Conservation (phyloP, 2,113 vertebrate genomes). For the Rousettus leschenaultii region DNA sequence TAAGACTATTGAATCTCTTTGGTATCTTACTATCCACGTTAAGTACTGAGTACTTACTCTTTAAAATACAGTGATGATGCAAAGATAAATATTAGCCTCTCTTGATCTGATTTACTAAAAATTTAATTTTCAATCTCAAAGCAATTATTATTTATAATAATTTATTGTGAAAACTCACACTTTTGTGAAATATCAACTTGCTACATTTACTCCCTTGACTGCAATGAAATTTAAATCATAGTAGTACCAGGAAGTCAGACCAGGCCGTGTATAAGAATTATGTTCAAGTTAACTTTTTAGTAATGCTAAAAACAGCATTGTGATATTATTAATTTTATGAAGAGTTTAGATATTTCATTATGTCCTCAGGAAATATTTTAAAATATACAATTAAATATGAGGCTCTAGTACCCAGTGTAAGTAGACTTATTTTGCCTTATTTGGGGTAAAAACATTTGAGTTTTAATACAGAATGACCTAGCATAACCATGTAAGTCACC, state of each 20-base stretch:
- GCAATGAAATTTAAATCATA: background rate
- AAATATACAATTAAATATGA: background rate
- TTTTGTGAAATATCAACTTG: background rate
- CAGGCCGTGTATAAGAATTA: background rate
- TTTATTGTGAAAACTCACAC: background rate
- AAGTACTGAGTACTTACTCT: background rate
- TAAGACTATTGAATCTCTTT: background rate
- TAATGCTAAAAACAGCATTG: background rate
- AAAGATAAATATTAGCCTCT: background rate
- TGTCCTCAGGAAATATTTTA: background rate
- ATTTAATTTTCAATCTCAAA: background rate
- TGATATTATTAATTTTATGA: conserved; percentile 19
- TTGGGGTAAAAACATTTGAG: background rate
- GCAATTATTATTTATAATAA: background rate
- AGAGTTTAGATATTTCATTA: background rate
- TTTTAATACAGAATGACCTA: background rate
- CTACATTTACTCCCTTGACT: background rate
- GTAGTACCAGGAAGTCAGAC: background rate
- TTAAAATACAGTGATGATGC: background rate
- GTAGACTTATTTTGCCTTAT: background rate
- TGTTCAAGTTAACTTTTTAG: background rate
- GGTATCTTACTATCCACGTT: background rate
- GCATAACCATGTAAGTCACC: background rate
- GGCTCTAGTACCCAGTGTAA: background rate
- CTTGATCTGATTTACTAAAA: background rate